Percentiles rank a stretch among this genome's conserved stretches.
phyloP scores from a whole-genome alignment of 2,888 invertebrate species.

The Drosophila kambysellisi region DNA sequence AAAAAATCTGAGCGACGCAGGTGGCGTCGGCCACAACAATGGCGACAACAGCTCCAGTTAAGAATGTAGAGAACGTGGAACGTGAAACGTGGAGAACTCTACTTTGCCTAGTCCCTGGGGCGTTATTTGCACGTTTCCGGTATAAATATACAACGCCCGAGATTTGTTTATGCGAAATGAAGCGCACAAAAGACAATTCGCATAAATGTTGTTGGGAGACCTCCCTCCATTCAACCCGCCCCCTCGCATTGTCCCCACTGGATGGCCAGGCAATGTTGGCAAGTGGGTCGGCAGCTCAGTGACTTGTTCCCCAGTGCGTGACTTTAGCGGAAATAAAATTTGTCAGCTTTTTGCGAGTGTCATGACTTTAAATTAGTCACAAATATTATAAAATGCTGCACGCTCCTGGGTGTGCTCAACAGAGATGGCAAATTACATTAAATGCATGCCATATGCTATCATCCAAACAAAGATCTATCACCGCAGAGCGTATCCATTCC shows the following conservation, averaged over 20 bases:
- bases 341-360: slow-evolving; percentile 67
- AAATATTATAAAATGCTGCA: slow-evolving; percentile 42
- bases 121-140: slow-evolving; percentile 81
- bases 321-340: slow-evolving; percentile 77
- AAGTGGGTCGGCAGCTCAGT: slow-evolving; percentile 74
- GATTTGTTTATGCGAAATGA: slow-evolving; percentile 82
- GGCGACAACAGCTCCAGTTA: slow-evolving; percentile 52
- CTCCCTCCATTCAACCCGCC: slow-evolving; percentile 8
- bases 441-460: slow-evolving; percentile 15
- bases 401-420: slow-evolving; percentile 30
- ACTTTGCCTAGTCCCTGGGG: slow-evolving; percentile 79
- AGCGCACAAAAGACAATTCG: slow-evolving; percentile 81
- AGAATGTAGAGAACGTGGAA: slow-evolving; percentile 29
- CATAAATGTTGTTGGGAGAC: slow-evolving; percentile 68
- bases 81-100: slow-evolving; percentile 52
- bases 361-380: slow-evolving; percentile 71
- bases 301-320: slow-evolving; percentile 74
- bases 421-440: slow-evolving; percentile 46
- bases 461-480: slow-evolving; percentile 20
- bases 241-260: background rate
- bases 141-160: slow-evolving; percentile 79
- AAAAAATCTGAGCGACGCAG: slow-evolving; percentile 60
- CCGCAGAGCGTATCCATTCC: slow-evolving; percentile 21
- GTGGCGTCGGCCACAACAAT: slow-evolving; percentile 72
- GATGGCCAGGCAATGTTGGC: slow-evolving; percentile 27